Evolutionary conservation across 2,113 vertebrate species (phyloP), one percentile per base, ranked within the genome.

Genomic region (Rhea americana): DNA sequence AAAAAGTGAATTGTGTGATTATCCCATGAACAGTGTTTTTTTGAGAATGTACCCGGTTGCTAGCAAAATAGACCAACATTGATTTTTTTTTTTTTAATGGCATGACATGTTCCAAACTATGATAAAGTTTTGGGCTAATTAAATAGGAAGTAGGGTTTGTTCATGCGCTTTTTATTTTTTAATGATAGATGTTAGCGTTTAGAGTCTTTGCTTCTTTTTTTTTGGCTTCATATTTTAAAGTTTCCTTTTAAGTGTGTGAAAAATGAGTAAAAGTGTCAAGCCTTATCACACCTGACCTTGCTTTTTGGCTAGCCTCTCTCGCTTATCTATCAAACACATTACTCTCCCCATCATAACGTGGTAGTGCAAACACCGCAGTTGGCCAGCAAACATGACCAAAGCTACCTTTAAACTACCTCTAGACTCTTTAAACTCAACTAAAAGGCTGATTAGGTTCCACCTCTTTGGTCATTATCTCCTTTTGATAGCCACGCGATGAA

Each of bases 251-350:
- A 97, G 97, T 98, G 68, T 86, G 93, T 97, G 98, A 98, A 97
- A 98, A 98, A 98, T 97, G 96, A 95, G 94, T 96, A 96, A 96
- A 91, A 93, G 92, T 97, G 97, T 98, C 98, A 98, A 94, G 91
- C 67, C 96, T 98, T 98, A 98, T 98, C 98, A 93, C 92, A 74
- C 82, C 87, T 96, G 97, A 95, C 97, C 97, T 97, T 97, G 96
- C 93, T 97, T 97, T 98, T 96, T 96, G 97, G 96, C 95, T 94
- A 94, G 94, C 87, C 84, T 90, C 93, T 97, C 95, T 96, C 28
- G 94, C 97, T 98, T 98, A 98, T 98, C 98, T 98, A 87, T 94
- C 95, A 97, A 98, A 98, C 97, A 97, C 97, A 98, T 98, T 98
- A 97, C 97, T 97, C 97, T 98, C 97, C 97, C 97, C 97, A 97